Conservation (phyloP, 2,888 invertebrate species). For the Morpho deidamia region DNA sequence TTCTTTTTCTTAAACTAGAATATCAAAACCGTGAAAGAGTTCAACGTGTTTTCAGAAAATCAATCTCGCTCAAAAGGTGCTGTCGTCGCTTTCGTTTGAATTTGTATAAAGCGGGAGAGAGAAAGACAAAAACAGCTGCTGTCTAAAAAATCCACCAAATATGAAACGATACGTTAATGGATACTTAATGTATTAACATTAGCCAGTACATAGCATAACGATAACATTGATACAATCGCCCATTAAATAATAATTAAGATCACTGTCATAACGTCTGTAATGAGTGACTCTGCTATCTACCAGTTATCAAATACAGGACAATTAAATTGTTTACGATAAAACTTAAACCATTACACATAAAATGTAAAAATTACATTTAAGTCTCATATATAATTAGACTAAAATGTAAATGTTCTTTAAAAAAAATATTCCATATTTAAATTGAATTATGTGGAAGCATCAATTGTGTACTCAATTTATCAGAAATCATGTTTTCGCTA, state of each 20-base stretch:
- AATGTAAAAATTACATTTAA: neutral
- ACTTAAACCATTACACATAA: neutral
- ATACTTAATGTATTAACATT: constrained; percentile 14
- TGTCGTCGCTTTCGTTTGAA: constrained; percentile 21
- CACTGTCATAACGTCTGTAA: neutral
- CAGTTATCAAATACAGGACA: neutral
- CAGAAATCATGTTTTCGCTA: constrained; percentile 4
- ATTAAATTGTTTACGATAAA: neutral
- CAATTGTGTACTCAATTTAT: constrained; percentile 1
- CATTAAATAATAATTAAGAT: neutral
- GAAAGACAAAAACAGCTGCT: constrained; percentile 14
- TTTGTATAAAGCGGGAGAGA: constrained; percentile 22
- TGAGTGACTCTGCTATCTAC: neutral
- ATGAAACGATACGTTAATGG: constrained; percentile 18
- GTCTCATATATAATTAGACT: neutral
- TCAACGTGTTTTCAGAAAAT: constrained; percentile 17
- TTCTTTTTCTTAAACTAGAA: neutral
- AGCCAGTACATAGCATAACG: neutral
- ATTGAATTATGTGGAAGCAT: neutral
- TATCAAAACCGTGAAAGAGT: neutral
- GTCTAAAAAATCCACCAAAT: constrained; percentile 18
- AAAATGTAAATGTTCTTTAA: neutral
- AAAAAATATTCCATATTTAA: neutral
- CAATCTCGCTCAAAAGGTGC: constrained; percentile 21
- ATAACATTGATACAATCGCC: neutral